These are phyloP conservation scores for Ennomos erosarius DNA, from an alignment of 2,888 invertebrate species.

Conservation along the genomic window DNA sequence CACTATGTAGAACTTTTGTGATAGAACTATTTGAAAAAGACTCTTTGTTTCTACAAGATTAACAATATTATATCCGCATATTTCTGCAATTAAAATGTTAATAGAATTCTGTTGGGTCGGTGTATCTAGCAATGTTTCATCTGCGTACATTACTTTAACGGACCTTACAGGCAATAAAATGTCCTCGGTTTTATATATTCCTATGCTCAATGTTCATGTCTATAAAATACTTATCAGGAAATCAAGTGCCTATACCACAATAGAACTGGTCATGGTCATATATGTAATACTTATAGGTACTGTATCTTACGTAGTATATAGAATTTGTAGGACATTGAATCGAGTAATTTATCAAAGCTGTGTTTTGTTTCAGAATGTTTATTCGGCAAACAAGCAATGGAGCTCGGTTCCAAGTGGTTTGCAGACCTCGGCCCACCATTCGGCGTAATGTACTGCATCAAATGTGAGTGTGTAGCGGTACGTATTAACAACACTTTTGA, in stretches of 20 bases:
- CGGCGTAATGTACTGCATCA: conserved; percentile 97
- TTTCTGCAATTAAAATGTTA: background rate
- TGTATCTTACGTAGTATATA: too few species aligned
- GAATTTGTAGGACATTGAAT: too few species aligned
- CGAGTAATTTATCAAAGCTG: background rate
- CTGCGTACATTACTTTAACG: background rate
- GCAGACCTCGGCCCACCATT: conserved; percentile 97
- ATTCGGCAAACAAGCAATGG: conserved; percentile 94
- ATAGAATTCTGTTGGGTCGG: background rate
- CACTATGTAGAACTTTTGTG: too few species aligned
- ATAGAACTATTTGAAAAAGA: too few species aligned
- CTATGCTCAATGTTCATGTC: too few species aligned
- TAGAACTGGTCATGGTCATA: too few species aligned
- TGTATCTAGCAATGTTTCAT: background rate
- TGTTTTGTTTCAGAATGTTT: conserved; percentile 93
- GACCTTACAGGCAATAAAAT: background rate
- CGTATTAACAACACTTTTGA: conserved; percentile 78
- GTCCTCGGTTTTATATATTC: too few species aligned
- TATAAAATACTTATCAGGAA: too few species aligned
- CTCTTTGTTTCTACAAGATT: background rate
- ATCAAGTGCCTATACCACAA: too few species aligned
- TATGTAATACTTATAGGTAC: too few species aligned
- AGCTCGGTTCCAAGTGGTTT: conserved; percentile 96
- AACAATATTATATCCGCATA: background rate
- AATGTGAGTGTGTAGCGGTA: conserved; percentile 97